These are phyloP conservation scores for Amphiduros pacificus DNA, from an alignment of 2,888 invertebrate species.

Conservation along the genomic window DNA sequence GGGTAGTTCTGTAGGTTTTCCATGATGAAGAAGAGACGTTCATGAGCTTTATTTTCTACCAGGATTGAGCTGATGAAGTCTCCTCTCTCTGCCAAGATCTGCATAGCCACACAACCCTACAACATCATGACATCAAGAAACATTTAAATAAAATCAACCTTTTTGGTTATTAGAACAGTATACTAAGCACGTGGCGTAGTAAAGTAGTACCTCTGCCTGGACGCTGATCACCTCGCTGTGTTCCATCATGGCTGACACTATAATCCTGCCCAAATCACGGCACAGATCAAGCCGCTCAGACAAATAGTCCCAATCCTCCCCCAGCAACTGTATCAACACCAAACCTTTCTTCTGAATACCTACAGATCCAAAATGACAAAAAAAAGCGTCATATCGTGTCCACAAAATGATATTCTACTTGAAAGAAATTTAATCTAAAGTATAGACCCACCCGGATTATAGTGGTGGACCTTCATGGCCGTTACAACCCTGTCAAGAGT, in stretches of 20 bases:
- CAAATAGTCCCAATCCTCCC: constrained; percentile 29
- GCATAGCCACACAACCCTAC: constrained; percentile 49
- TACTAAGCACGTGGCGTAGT: not conserved
- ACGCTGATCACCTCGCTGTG: constrained; percentile 34
- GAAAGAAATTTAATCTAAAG: not conserved
- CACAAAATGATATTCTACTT: not conserved
- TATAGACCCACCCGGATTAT: constrained; percentile 38
- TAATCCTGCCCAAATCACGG: constrained; percentile 29
- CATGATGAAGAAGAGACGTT: constrained; percentile 38
- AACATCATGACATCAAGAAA: not conserved
- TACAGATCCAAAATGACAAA: constrained; percentile 22
- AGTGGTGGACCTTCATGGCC: constrained; percentile 32
- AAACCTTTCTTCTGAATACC: constrained; percentile 50
- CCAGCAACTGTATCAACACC: constrained; percentile 46
- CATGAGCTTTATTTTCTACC: constrained; percentile 32
- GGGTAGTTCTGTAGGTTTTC: constrained; percentile 20
- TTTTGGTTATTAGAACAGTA: not conserved
- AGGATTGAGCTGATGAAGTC: constrained; percentile 29
- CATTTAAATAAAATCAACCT: not conserved
- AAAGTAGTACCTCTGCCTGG: constrained; percentile 39
- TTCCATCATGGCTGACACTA: constrained; percentile 35
- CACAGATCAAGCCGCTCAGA: constrained; percentile 26
- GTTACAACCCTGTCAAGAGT: constrained; percentile 33
- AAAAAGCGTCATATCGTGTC: not conserved
- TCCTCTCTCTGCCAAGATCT: constrained; percentile 42